Evolutionary conservation across 2,888 invertebrate genomes (phyloP).

Genomic region (Platerodrilus igneus): DNA sequence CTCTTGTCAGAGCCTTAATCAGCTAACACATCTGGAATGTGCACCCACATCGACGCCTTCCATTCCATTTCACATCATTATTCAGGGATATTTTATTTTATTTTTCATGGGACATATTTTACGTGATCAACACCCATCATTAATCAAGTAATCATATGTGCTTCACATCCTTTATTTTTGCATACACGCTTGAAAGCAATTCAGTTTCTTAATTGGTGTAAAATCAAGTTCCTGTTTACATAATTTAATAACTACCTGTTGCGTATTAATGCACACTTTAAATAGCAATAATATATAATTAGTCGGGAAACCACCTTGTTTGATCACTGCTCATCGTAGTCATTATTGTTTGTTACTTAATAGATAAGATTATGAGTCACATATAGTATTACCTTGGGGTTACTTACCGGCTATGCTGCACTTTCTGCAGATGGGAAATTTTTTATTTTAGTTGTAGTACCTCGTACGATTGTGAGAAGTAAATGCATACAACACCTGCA

Average conservation of each 20-base stretch:
- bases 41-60: conserved; percentile 41
- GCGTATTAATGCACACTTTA: no score
- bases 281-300: no score
- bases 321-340: conserved; percentile 6
- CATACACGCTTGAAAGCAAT: conserved; percentile 5
- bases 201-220: conserved; percentile 6
- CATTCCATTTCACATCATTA: conserved; percentile 38
- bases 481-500: conserved; percentile 11
- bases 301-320: conserved; percentile 8
- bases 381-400: no score
- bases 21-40: conserved; percentile 41
- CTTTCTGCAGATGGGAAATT: no score
- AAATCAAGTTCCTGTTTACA: no score
- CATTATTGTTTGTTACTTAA: conserved; percentile 10
- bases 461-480: conserved; percentile 7
- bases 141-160: conserved; percentile 11
- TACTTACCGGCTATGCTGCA: no score
- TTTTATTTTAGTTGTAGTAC: no score
- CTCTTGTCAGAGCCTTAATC: conserved; percentile 39
- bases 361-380: no score
- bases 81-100: conserved; percentile 37
- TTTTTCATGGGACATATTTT: conserved; percentile 21
- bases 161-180: conserved; percentile 3
- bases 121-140: conserved; percentile 10
- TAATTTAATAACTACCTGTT: no score